Conservation (phyloP, 1,140 invertebrate species). For the Drosophila lini region DNA sequence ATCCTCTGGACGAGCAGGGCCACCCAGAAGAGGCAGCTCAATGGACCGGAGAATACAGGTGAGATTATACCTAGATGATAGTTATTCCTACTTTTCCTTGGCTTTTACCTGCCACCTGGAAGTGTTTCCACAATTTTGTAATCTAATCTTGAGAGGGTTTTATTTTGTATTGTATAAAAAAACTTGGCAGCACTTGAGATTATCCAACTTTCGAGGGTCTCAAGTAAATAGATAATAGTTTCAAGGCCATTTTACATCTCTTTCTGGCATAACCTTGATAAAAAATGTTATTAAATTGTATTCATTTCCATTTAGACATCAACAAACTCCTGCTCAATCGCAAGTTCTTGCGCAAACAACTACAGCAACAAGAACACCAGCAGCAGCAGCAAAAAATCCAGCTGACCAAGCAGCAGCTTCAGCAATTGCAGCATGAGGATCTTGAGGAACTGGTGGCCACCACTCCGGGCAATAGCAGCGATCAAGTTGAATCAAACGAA, state of each 20-base stretch:
- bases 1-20: constrained; percentile 75
- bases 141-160: background rate
- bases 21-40: constrained; percentile 73
- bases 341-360: constrained; percentile 76
- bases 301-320: constrained; percentile 52
- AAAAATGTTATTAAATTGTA: background rate
- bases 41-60: constrained; percentile 83
- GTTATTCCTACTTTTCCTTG: background rate
- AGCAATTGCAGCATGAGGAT: constrained; percentile 67
- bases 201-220: constrained; percentile 4
- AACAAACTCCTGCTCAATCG: constrained; percentile 79
- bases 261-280: background rate
- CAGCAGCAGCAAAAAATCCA: constrained; percentile 70
- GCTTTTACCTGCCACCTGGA: background rate
- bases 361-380: constrained; percentile 47
- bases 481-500: constrained; percentile 55
- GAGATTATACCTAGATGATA: constrained; percentile 1
- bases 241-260: background rate
- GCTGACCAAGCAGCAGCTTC: constrained; percentile 76
- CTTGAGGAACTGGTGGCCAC: constrained; percentile 57
- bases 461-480: constrained; percentile 38
- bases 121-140: background rate
- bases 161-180: background rate
- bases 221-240: constrained; percentile 6
- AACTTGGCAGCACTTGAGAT: background rate